A percentile compares a stretch with the other conserved stretches of the same genome.
These are phyloP conservation scores for Drosophila obscura DNA, from an alignment of 1,140 invertebrate genomes.

Conservation along the genomic window DNA sequence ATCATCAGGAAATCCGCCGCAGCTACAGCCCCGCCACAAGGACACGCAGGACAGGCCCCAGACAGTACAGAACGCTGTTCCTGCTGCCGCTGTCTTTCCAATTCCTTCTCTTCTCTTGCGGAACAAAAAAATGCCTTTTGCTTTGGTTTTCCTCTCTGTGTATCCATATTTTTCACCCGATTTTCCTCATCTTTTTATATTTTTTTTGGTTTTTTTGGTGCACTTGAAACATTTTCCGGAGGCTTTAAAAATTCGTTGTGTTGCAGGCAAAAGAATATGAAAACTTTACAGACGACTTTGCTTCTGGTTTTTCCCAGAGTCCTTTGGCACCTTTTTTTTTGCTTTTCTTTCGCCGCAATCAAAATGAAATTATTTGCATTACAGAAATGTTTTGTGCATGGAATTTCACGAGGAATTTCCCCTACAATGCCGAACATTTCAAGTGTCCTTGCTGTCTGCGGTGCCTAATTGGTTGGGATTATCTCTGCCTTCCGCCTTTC, in stretches of 20 bases:
- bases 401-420: slow-evolving; percentile 1
- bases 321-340: slow-evolving; percentile 18
- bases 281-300: slow-evolving; percentile 66
- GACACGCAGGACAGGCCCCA: slow-evolving; percentile 30
- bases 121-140: slow-evolving; percentile 58
- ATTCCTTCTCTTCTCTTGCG: slow-evolving; percentile 46
- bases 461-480: slow-evolving; percentile 48
- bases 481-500: background rate
- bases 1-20: slow-evolving; percentile 78
- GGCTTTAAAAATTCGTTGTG: slow-evolving; percentile 59
- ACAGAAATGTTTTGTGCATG: background rate
- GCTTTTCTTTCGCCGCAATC: slow-evolving; percentile 27
- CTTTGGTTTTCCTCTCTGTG: slow-evolving; percentile 34
- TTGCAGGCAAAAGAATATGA: slow-evolving; percentile 4
- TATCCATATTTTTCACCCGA: slow-evolving; percentile 19
- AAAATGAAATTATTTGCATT: slow-evolving; percentile 56
- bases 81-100: slow-evolving; percentile 60
- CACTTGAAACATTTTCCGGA: slow-evolving; percentile 63
- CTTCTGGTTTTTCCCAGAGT: slow-evolving; percentile 44
- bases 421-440: slow-evolving; percentile 24
- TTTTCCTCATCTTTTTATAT: no score
- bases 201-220: slow-evolving; percentile 36
- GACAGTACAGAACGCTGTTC: slow-evolving; percentile 20
- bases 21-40: slow-evolving; percentile 17
- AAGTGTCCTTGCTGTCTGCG: slow-evolving; percentile 17